Conservation (phyloP, 2,888 invertebrate species). For the Drosophila crucigera region DNA sequence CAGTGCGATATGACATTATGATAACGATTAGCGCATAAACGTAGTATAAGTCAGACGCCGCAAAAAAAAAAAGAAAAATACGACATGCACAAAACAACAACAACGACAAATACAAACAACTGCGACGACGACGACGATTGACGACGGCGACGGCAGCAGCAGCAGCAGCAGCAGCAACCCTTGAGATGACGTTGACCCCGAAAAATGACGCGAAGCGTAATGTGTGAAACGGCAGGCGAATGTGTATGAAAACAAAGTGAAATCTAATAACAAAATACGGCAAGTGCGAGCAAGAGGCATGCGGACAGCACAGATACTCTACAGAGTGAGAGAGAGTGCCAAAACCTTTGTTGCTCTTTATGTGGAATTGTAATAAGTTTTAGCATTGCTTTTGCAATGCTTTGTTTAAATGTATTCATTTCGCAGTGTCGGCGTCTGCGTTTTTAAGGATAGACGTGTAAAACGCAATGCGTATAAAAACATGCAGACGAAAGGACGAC, state of each 20-base stretch:
- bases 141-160: conserved; percentile 56
- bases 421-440: conserved; percentile 49
- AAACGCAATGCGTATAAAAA: conserved; percentile 79
- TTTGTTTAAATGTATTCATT: conserved; percentile 5
- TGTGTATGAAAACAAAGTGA: conserved; percentile 77
- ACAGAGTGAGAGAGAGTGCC: conserved; percentile 19
- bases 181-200: conserved; percentile 84
- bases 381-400: not conserved
- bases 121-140: conserved; percentile 45
- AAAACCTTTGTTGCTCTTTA: conserved; percentile 25
- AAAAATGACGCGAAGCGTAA: conserved; percentile 79
- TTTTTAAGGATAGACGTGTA: conserved; percentile 74
- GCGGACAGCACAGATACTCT: conserved; percentile 13
- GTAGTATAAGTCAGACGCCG: conserved; percentile 36
- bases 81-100: conserved; percentile 50
- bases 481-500: conserved; percentile 71
- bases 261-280: conserved; percentile 72
- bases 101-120: conserved; percentile 62
- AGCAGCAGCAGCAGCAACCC: conserved; percentile 77
- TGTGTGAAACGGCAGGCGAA: conserved; percentile 74
- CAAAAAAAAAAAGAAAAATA: conserved; percentile 33
- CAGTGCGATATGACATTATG: conserved; percentile 35
- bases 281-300: conserved; percentile 56
- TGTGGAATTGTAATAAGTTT: conserved; percentile 33
- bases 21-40: conserved; percentile 46